phyloP scores from a whole-genome alignment of 1,140 invertebrate genomes.

The roundworm (Caenorhabditis elegans) region WBcel235 BX284602.5:7133501-7134000 shows the following conservation, averaged over 20 bases:
- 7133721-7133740: background rate
- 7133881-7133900: background rate
- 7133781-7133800: background rate
- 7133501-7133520: conserved; percentile 21
- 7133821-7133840: background rate
- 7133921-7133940: background rate
- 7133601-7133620: background rate
- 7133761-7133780: conserved; percentile 3
- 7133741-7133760: background rate
- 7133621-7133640: background rate
- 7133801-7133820: background rate
- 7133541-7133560: background rate
- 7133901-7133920: background rate
- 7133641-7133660: background rate
- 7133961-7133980: background rate
- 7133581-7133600: background rate
- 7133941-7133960: background rate
- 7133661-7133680: background rate
- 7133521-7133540: background rate
- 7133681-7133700: background rate
- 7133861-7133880: background rate
- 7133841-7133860: no score
- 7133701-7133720: background rate
- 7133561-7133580: no score
- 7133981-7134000: background rate